Evolutionary conservation across 2,113 vertebrate species (phyloP), one percentile per base, ranked within the genome.

Genomic region (Tachuris rubrigastra): DNA sequence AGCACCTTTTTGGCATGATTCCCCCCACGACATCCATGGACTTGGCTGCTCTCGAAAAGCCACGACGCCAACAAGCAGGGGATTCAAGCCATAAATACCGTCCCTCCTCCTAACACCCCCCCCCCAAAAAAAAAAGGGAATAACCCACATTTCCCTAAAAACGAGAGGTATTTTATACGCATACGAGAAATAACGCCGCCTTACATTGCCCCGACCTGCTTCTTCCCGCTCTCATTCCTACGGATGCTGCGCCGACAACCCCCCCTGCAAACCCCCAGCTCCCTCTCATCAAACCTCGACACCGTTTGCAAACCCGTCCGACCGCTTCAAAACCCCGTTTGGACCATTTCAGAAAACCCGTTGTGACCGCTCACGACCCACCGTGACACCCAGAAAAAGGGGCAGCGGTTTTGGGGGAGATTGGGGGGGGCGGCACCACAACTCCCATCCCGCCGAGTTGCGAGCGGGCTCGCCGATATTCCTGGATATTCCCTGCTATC

Each of bases 1-100:
- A 95, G 83, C 82, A 92, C 82, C 96, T 96, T 87, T 94, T 76
- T 65, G 91, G 89, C 35, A 41, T 96, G 90, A 92, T 96, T 90
- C 95, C 90, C 90, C 90, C 93, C 88, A 21, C 87, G 31, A 77
- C 39, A 65, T 23, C 77, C 4, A 90, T 8, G 79, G 94, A 74
- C 89, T 92, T 95, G 85, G 47, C n/a, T 80, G 91, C 87, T 93
- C 96, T 77, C 83, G 25, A 50, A 84, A 85, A 96, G 77, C 94
- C 94, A 75, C 95, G 10, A 86, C 8, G 92, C 95, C 95, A 37
- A 63, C 58, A 95, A 69, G 67, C 89, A 27, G 73, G 93, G 88
- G 86, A 35, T 24, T 90, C 76, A 23, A 96, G 95, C 91, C 27
- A 92, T 88, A 62, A 55, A 75, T 10, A 35, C 31, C 56, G n/a